Conservation (phyloP, 2,113 vertebrate genomes). For the Rhinichthys klamathensis region DNA sequence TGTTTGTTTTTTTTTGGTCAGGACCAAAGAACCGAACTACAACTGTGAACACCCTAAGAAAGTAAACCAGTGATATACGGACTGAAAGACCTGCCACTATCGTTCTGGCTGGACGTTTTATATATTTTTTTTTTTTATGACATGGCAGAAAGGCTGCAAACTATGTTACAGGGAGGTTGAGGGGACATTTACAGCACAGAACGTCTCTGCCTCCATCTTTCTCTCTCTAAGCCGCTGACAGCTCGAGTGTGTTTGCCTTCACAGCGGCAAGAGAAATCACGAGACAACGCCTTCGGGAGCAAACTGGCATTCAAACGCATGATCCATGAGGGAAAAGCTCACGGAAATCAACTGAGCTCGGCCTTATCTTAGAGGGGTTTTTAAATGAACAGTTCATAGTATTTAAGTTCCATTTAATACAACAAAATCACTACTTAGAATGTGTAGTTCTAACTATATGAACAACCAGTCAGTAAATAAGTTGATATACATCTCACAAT, state of each 20-base stretch:
- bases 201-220: not conserved
- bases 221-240: not conserved
- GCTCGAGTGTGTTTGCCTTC: not conserved
- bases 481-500: too few relatives aligned
- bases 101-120: not conserved
- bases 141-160: not conserved
- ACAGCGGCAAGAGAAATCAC: not conserved
- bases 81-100: not conserved
- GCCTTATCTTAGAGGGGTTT: not conserved
- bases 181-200: slow-evolving; percentile 1
- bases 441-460: not conserved
- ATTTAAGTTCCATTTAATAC: not conserved
- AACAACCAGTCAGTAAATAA: not conserved
- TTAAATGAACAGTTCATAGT: not conserved
- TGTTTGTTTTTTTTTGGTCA: too few relatives aligned
- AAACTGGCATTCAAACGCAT: slow-evolving; percentile 6
- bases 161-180: not conserved
- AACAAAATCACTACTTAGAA: not conserved
- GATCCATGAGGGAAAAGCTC: not conserved
- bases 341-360: not conserved
- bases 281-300: not conserved
- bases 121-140: not conserved
- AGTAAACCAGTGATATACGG: not conserved
- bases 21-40: too few relatives aligned
- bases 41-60: too few relatives aligned